Percentiles rank a stretch among this genome's conserved stretches.
These are phyloP conservation scores for Rousettus leschenaultii DNA, from an alignment of 2,113 vertebrate genomes.

Conservation along the genomic window DNA sequence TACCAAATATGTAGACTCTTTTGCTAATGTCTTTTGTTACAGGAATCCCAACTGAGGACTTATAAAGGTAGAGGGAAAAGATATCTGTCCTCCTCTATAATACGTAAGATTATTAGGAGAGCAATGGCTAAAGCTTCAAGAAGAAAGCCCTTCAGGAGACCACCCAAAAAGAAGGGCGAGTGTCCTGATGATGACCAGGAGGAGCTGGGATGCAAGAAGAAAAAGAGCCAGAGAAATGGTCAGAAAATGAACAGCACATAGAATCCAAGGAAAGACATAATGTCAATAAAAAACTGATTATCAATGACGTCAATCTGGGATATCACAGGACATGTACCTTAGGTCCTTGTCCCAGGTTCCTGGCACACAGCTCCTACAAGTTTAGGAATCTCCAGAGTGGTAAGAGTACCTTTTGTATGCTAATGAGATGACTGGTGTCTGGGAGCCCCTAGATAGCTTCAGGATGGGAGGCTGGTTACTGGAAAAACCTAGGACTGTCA, in stretches of 20 bases:
- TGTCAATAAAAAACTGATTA: not conserved
- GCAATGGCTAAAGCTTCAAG: not conserved
- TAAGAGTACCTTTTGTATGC: not conserved
- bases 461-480: not conserved
- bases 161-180: not conserved
- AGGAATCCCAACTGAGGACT: not conserved
- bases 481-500: not conserved
- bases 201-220: not conserved
- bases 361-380: not conserved
- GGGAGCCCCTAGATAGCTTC: not conserved
- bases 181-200: not conserved
- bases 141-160: not conserved
- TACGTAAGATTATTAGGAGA: not conserved
- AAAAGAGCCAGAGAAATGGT: not conserved
- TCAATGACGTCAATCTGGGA: not conserved
- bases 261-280: not conserved
- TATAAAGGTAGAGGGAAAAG: not conserved
- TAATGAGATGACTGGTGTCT: not conserved
- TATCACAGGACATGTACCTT: not conserved
- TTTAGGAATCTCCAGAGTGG: not conserved
- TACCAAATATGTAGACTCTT: not conserved
- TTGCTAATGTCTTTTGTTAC: not conserved
- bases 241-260: not conserved
- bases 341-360: not conserved
- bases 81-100: not conserved